Conservation (phyloP, 2,113 vertebrate genomes). For the Okapia johnstoni region DNA sequence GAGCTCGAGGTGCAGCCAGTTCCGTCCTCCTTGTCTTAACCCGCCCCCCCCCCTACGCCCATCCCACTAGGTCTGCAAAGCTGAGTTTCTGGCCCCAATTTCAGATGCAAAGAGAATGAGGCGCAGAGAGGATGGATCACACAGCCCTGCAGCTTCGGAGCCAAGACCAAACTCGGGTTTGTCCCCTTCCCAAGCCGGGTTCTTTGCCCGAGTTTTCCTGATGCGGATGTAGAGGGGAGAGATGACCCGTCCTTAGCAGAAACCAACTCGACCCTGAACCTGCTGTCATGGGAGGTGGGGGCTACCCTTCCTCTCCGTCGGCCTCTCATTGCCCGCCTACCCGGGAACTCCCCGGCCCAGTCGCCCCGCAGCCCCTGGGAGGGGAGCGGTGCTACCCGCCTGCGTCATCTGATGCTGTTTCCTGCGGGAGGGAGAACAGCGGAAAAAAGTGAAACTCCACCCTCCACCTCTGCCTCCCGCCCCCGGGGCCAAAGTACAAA, state of each 20-base stretch:
- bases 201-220: background rate
- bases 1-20: background rate
- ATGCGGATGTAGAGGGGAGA: background rate
- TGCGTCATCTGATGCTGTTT: slow-evolving; percentile 79
- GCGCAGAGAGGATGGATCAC: background rate
- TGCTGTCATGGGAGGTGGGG: background rate
- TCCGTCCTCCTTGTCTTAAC: background rate
- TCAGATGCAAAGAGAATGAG: background rate
- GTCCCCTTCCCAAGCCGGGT: background rate
- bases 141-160: background rate
- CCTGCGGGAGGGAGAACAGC: slow-evolving; percentile 74
- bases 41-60: background rate
- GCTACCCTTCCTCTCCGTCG: background rate
- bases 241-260: background rate
- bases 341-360: slow-evolving; percentile 5
- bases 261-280: background rate
- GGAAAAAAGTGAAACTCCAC: slow-evolving; percentile 79
- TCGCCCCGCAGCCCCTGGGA: slow-evolving; percentile 31
- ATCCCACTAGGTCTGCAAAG: background rate
- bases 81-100: background rate
- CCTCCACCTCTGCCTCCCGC: slow-evolving; percentile 77
- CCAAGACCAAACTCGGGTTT: background rate
- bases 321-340: background rate
- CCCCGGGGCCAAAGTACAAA: slow-evolving; percentile 77
- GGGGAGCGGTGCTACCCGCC: slow-evolving; percentile 49